These are phyloP conservation scores for Spodoptera frugiperda DNA, from an alignment of 1,140 invertebrate genomes.

Conservation along the genomic window DNA sequence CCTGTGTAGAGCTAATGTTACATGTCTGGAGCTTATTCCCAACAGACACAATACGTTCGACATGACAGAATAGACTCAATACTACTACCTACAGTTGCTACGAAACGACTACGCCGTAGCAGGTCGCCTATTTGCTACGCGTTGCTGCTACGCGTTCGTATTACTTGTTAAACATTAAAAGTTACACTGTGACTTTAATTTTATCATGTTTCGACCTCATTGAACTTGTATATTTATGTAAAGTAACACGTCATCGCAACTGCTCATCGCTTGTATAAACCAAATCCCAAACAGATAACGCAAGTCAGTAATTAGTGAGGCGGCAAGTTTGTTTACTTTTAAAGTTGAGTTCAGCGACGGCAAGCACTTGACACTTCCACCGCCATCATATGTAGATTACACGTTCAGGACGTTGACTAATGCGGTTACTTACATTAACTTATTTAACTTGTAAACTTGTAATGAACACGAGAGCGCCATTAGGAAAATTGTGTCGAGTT, in stretches of 20 bases:
- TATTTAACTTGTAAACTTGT: slow-evolving; percentile 22
- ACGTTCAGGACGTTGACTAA: slow-evolving; percentile 7
- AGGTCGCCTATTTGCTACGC: no score
- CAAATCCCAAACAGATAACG: slow-evolving; percentile 2
- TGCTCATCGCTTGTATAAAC: neutral
- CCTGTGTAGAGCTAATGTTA: no score
- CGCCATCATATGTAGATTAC: slow-evolving; percentile 4
- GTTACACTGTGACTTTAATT: no score
- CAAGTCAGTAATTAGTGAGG: neutral
- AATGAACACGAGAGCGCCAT: slow-evolving; percentile 4
- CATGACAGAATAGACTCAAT: no score
- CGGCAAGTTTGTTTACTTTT: slow-evolving; percentile 4
- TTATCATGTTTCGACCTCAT: no score
- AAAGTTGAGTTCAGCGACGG: neutral
- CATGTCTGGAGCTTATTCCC: no score
- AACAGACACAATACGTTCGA: no score
- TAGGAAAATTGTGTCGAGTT: slow-evolving; percentile 14
- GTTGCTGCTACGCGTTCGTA: no score
- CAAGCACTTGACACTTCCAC: neutral
- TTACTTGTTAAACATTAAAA: no score
- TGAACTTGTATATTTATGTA: no score
- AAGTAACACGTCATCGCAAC: neutral
- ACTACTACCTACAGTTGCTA: no score
- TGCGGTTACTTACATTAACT: slow-evolving; percentile 13
- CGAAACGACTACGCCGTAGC: no score